These are phyloP conservation scores for Sylvicapra grimmia DNA, from an alignment of 2,113 vertebrate genomes.

Conservation along the genomic window DNA sequence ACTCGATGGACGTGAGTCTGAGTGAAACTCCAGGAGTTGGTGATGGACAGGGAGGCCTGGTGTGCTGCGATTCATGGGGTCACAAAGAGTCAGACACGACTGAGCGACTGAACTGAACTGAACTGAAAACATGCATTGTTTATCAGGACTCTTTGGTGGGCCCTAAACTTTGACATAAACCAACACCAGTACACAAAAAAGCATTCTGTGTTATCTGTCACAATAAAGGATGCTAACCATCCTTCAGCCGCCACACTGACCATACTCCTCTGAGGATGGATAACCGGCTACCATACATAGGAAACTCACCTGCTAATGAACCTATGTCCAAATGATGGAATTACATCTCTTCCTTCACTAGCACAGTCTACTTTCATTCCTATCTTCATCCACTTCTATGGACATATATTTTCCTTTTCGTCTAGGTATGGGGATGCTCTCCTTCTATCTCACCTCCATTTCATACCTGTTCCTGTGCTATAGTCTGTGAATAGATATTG, in stretches of 20 bases:
- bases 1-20: too few relatives aligned
- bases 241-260: not conserved
- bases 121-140: not conserved
- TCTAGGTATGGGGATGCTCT: not conserved
- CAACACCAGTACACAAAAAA: not conserved
- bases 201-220: not conserved
- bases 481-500: not conserved
- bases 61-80: too few relatives aligned
- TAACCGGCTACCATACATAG: not conserved
- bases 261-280: not conserved
- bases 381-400: not conserved
- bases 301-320: not conserved
- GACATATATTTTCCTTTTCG: not conserved
- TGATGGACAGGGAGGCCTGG: too few relatives aligned
- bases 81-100: too few relatives aligned
- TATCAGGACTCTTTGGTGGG: not conserved
- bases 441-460: not conserved
- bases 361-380: not conserved
- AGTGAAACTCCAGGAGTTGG: too few relatives aligned
- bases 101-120: too few relatives aligned
- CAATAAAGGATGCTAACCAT: not conserved
- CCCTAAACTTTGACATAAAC: not conserved
- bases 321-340: not conserved
- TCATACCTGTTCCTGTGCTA: not conserved
- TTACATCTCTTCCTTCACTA: not conserved